These are phyloP conservation scores for Dolichotis patagonum DNA, from an alignment of 2,113 vertebrate species.

Conservation along the genomic window DNA sequence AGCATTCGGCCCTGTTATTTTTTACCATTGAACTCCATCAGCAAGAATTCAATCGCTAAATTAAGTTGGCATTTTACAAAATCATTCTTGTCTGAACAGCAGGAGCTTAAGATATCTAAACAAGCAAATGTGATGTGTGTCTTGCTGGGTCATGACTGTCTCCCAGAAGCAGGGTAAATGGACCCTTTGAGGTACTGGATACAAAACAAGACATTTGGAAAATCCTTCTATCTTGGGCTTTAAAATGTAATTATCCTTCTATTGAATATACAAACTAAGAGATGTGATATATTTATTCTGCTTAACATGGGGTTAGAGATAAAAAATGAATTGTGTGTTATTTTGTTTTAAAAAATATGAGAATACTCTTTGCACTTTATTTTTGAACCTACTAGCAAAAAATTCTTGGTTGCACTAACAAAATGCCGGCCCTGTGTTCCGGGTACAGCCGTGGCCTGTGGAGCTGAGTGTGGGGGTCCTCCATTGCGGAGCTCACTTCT, in stretches of 20 bases:
- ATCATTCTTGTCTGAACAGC: background rate
- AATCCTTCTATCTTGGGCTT: background rate
- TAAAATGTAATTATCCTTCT: background rate
- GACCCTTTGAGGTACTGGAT: background rate
- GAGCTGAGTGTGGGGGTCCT: background rate
- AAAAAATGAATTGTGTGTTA: background rate
- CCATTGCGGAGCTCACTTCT: background rate
- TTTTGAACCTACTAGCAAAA: background rate
- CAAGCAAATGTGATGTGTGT: too few species aligned
- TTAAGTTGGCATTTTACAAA: background rate
- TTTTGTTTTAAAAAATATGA: background rate
- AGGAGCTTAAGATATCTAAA: background rate
- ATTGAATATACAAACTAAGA: background rate
- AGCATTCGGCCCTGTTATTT: too few species aligned
- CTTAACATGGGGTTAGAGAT: background rate
- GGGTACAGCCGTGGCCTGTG: rapidly evolving
- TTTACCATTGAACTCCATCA: background rate
- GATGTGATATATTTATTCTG: background rate
- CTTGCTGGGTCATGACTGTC: background rate
- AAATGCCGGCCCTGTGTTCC: rapidly evolving
- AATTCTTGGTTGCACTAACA: too few species aligned
- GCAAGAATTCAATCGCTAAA: background rate
- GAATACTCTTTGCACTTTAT: background rate
- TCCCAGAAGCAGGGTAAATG: background rate
- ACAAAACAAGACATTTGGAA: background rate